A percentile compares a stretch with the other conserved stretches of the same genome.
phyloP scores from a whole-genome alignment of 2,797 vertebrate genomes.

The Enteromius unitaeniatus region DNA sequence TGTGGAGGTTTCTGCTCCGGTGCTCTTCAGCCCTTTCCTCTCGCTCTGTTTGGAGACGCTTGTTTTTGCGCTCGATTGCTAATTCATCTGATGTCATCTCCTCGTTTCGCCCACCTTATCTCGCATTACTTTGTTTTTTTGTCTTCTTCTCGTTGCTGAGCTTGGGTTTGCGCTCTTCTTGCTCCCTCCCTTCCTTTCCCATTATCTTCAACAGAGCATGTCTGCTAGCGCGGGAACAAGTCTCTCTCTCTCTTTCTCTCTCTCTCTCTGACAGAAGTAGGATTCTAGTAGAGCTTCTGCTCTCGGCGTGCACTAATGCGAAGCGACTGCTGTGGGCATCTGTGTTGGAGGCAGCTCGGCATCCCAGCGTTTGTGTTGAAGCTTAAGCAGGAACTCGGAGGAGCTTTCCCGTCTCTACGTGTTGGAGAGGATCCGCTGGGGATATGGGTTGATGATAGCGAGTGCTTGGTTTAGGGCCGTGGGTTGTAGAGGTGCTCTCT shows the following conservation, averaged over 20 bases:
- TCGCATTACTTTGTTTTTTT: neutral
- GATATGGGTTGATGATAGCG: constrained; percentile 57
- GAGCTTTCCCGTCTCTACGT: neutral
- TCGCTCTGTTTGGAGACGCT: neutral
- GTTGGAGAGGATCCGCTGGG: constrained; percentile 33
- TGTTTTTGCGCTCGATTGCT: constrained; percentile 6
- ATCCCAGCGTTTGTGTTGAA: constrained; percentile 43
- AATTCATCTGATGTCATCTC: constrained; percentile 14
- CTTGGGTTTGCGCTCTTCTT: neutral
- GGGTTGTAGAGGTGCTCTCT: neutral
- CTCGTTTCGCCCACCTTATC: constrained; percentile 11
- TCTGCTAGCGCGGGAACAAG: constrained; percentile 29
- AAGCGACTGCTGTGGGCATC: constrained; percentile 57
- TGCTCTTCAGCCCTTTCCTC: neutral
- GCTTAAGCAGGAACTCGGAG: constrained; percentile 49
- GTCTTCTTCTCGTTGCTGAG: neutral
- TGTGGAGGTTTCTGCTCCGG: constrained; percentile 20
- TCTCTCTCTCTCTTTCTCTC: constrained; percentile 31
- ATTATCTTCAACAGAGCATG: constrained; percentile 56
- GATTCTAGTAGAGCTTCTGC: constrained; percentile 48
- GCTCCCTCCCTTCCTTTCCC: constrained; percentile 39
- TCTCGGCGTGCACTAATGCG: constrained; percentile 34
- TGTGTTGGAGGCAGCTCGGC: constrained; percentile 1
- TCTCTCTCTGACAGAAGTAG: constrained; percentile 45
- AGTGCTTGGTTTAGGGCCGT: constrained; percentile 56